Base-by-base conservation (phyloP, 2,888 invertebrate species). In the Cinara cedri region DNA sequence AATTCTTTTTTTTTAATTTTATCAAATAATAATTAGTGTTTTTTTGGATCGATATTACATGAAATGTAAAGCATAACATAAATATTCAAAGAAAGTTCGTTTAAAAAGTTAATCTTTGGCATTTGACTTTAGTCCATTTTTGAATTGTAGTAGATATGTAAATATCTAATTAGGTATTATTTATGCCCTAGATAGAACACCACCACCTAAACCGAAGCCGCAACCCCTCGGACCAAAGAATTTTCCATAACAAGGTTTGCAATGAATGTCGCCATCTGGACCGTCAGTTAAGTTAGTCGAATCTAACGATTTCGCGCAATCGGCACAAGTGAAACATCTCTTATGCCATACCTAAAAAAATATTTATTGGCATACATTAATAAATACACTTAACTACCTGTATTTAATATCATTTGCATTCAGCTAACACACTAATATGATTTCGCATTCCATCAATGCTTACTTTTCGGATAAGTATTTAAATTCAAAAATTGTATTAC, bases 241-340 rank as follows among this genome's bases (percentile, higher is more conserved):
- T 85, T 93, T 90, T 83, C 92, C 93, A 87, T 96, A 96, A 87
- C 95, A 96, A 83, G 93, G 90, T 86, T 93, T 90, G 88, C 96
- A 97, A 88, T 95, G 97, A 85, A 97, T 94, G 86, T 97, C 95
- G 78, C 93, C 93, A 86, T 96, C 93, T 82, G 97, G 96, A 83
- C 93, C 96, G 85, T 96, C 96, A 85, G 94, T 94, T 84, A 94
- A 88, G 85, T 93, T 95, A 85, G 95, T 95, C 83, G 95, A 95
- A 87, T 96, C 96, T 86, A 93, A 89, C 84, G 94, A 94, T 87
- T 92, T 92, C 84, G 91, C 91, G 87, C 95, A 96, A 84, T 92
- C 93, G 72, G 90, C 90, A 87, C 97, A 97, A 87, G 92, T 92
- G 90, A 97, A 97, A 89, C 97, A 97, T 83, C 93, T 88, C 87